Evolutionary conservation across 2,888 invertebrate genomes (phyloP).

Genomic region (Andrena minutula): DNA sequence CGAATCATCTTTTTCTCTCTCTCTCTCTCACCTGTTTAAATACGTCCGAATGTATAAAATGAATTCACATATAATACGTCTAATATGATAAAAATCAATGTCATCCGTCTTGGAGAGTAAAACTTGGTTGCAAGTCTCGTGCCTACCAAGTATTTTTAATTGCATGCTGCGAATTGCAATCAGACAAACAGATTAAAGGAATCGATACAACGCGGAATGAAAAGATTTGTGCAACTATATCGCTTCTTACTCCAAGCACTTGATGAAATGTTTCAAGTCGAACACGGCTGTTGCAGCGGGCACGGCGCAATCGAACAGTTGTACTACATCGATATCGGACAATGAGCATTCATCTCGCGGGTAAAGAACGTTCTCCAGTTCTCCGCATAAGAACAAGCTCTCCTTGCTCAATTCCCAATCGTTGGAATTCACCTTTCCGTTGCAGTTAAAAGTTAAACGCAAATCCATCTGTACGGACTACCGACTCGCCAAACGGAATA

Average conservation of each 20-base stretch:
- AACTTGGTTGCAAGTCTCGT: conserved; percentile 66
- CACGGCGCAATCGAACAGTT: conserved; percentile 72
- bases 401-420: conserved; percentile 77
- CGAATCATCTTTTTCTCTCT: too few relatives aligned
- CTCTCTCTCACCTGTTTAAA: conserved; percentile 77
- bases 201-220: background rate
- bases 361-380: conserved; percentile 74
- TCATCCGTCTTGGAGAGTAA: conserved; percentile 37
- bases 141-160: conserved; percentile 74
- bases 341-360: conserved; percentile 55
- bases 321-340: conserved; percentile 57
- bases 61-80: conserved; percentile 76
- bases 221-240: background rate
- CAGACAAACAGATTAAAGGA: background rate
- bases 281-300: conserved; percentile 75
- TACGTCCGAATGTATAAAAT: conserved; percentile 75
- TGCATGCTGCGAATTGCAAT: conserved; percentile 73
- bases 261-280: conserved; percentile 76
- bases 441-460: conserved; percentile 75
- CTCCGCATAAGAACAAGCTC: conserved; percentile 69
- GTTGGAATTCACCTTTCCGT: conserved; percentile 79
- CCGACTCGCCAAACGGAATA: background rate
- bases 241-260: conserved; percentile 77
- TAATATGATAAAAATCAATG: conserved; percentile 72
- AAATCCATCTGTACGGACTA: conserved; percentile 68